phyloP scores from a whole-genome alignment of 2,113 vertebrate species.

The Xenus cinereus region DNA sequence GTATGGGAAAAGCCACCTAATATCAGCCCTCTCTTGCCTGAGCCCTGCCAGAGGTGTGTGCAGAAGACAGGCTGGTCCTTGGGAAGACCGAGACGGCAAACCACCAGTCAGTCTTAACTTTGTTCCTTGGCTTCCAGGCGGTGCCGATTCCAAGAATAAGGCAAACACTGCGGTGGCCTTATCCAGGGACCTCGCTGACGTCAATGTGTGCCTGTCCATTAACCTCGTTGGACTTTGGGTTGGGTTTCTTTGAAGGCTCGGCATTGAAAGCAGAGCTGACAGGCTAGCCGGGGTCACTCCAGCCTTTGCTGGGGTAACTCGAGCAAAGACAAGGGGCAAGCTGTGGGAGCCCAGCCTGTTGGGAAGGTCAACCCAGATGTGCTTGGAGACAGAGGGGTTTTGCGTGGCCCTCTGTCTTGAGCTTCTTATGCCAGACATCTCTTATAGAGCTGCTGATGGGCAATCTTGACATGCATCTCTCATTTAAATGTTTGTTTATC shows the following conservation, averaged over 20 bases:
- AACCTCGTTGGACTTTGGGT: not conserved
- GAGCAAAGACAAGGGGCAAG: not conserved
- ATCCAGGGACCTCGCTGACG: not conserved
- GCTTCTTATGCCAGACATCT: not conserved
- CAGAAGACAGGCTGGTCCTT: not conserved
- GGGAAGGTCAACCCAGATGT: not conserved
- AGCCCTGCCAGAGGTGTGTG: not conserved
- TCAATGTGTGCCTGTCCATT: not conserved
- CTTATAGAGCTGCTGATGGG: not conserved
- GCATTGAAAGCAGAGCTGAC: not conserved
- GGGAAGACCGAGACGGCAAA: not conserved
- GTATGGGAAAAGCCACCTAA: not conserved
- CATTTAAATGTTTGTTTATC: not conserved
- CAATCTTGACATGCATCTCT: not conserved
- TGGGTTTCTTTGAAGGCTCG: constrained; percentile 13
- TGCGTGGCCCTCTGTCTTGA: not conserved
- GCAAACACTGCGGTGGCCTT: not conserved
- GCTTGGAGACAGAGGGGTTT: not conserved
- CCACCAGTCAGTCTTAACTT: not conserved
- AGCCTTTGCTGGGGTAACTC: not conserved
- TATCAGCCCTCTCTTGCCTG: not conserved
- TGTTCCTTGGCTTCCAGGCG: not conserved
- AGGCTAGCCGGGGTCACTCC: not conserved
- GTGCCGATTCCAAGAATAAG: not conserved
- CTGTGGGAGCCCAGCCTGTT: not conserved